These are phyloP conservation scores for Typhlomys cinereus DNA, from an alignment of 2,113 vertebrate genomes.

Conservation along the genomic window DNA sequence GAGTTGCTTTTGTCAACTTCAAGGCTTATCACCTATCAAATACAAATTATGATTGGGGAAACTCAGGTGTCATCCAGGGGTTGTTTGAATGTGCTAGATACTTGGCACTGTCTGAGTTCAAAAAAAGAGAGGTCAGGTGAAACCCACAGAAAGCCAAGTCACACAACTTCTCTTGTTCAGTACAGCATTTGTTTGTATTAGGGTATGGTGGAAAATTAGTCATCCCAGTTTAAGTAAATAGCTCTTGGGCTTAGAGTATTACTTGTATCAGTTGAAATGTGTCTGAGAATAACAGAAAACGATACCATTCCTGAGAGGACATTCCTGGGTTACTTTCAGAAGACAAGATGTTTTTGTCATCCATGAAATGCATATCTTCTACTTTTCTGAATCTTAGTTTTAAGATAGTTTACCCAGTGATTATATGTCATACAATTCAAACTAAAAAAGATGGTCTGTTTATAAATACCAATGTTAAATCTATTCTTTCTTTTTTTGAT, in stretches of 20 bases:
- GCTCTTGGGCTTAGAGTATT: not conserved
- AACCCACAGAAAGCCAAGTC: not conserved
- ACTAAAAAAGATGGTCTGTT: not conserved
- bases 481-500: not conserved
- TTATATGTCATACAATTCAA: not conserved
- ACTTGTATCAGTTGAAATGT: not conserved
- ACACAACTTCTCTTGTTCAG: not conserved
- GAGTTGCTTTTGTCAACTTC: not conserved
- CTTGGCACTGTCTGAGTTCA: not conserved
- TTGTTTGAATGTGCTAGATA: not conserved
- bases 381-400: slow-evolving; percentile 10
- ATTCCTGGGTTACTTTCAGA: slow-evolving; percentile 7
- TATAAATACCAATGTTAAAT: not conserved
- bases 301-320: not conserved
- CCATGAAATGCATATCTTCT: not conserved
- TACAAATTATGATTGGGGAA: not conserved
- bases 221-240: not conserved
- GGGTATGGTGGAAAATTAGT: not conserved
- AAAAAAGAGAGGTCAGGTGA: not conserved
- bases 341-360: slow-evolving; percentile 10
- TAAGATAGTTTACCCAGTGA: not conserved
- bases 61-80: not conserved
- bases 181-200: not conserved
- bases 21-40: not conserved
- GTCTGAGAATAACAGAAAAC: not conserved